Evolutionary conservation across 2,888 invertebrate species (phyloP), one percentile per base, ranked within the genome.

Genomic region (Dolomedes plantarius): DNA sequence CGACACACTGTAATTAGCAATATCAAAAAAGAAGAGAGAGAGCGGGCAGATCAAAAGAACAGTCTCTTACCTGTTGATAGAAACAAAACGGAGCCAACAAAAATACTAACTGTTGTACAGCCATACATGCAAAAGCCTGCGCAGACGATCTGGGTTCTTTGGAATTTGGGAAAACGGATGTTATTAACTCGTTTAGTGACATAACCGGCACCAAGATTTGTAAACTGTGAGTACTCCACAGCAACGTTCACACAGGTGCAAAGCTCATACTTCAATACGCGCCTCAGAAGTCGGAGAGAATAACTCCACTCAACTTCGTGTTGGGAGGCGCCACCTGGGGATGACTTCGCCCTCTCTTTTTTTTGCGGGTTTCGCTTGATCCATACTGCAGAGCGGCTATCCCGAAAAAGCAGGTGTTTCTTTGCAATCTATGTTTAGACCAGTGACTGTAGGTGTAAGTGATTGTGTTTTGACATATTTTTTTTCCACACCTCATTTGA

Each of bases 81-180:
- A 67, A 69, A 31, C 16, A 68, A 32, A 29, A 67, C 19, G 31
- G 11, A 9, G 46, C 67, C 23, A 77, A 56, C 39, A 50, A 77
- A 50, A 68, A 69, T n/a, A 50, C 36, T 23, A 68, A 69, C 46
- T 19, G 68, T 41, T 65, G 75, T 77, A 56, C 77, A 77, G 31
- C 69, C 77, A 69, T 68, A 69, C 77, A 77, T 77, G 77, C 77
- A 77, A 68, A 77, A 77, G 77, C 77, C 68, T 68, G 77, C 56
- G 36, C 32, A 19, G 36, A 67, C 32, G 16, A n/a, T 3, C 32
- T 19, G 32, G 5, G 16, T 16, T 2, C 56, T 56, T 56, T 19
- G 56, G 16, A 56, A 56, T 16, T 5, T 2, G 19, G 56, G 23
- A 16, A 23, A 56, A 5, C 23, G 7, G 56, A 56, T 6, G 19